These are phyloP conservation scores for Monochamus alternatus DNA, from an alignment of 2,888 invertebrate species.

Conservation along the genomic window DNA sequence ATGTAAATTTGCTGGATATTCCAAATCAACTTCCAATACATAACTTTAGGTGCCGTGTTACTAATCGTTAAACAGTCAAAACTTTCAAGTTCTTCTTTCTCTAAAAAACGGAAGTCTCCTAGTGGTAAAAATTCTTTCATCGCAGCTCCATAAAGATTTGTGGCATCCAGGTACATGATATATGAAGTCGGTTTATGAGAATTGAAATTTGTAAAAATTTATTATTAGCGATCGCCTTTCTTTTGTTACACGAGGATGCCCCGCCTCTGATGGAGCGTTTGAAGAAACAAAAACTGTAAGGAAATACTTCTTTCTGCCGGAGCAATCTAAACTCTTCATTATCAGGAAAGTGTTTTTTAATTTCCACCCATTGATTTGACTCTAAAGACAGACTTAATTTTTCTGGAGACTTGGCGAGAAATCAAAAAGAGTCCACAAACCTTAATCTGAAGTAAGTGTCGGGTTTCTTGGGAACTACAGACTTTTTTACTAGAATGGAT, in stretches of 20 bases:
- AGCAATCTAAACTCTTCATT: too few species aligned
- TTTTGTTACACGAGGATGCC: background rate
- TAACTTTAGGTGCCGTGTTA: conserved; percentile 22
- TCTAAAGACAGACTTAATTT: background rate
- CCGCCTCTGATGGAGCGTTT: conserved; percentile 11
- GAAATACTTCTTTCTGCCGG: too few species aligned
- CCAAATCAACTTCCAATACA: conserved; percentile 30
- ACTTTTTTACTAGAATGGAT: too few species aligned
- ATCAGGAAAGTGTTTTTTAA: background rate
- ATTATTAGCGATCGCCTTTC: background rate
- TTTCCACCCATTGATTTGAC: background rate
- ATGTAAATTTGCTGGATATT: conserved; percentile 51
- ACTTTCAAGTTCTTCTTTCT: conserved; percentile 25
- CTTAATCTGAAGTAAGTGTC: too few species aligned
- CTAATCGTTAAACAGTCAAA: background rate
- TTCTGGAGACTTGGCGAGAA: background rate
- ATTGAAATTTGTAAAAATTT: background rate
- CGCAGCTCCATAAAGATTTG: background rate
- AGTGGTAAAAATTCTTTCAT: conserved; percentile 1
- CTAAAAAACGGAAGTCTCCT: conserved; percentile 16
- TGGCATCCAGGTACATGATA: background rate
- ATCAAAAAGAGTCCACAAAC: background rate
- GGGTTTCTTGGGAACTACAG: too few species aligned
- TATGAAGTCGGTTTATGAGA: background rate
- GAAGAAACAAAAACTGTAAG: conserved; percentile 19